These are phyloP conservation scores for Mus pahari DNA, from an alignment of 2,113 vertebrate species.

Conservation along the genomic window DNA sequence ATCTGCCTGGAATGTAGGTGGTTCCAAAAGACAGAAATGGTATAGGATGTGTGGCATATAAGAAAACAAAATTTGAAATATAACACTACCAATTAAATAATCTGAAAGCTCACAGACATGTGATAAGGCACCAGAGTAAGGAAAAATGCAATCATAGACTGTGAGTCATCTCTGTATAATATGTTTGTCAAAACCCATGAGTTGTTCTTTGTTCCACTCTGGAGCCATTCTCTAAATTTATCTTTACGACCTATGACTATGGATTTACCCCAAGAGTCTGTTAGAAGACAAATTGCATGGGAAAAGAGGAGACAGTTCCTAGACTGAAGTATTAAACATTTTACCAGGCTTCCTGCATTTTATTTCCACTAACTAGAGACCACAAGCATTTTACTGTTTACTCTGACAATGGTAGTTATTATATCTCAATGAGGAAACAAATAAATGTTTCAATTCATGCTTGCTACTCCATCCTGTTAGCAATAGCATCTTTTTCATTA, in stretches of 20 bases:
- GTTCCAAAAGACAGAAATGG: background rate
- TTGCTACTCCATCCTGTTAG: background rate
- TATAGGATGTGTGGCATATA: too few species aligned
- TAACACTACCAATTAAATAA: background rate
- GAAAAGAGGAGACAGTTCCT: background rate
- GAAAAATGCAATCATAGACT: background rate
- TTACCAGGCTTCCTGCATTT: background rate
- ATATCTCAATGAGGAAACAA: too few species aligned
- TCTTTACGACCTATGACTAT: background rate
- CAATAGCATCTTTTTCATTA: background rate
- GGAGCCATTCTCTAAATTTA: background rate
- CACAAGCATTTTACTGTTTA: background rate
- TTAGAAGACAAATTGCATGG: background rate
- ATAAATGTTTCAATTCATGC: background rate
- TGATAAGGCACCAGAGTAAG: background rate
- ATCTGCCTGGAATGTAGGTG: background rate
- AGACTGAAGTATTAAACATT: background rate
- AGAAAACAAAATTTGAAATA: background rate
- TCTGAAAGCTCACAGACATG: background rate
- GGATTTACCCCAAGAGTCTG: background rate
- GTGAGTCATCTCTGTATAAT: background rate
- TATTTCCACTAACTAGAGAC: background rate
- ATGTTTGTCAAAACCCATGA: accelerated
- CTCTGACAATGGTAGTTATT: background rate
- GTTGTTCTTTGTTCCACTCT: too few species aligned